Base-by-base conservation (phyloP, 2,888 invertebrate species). In the Cerastoderma edule region DNA sequence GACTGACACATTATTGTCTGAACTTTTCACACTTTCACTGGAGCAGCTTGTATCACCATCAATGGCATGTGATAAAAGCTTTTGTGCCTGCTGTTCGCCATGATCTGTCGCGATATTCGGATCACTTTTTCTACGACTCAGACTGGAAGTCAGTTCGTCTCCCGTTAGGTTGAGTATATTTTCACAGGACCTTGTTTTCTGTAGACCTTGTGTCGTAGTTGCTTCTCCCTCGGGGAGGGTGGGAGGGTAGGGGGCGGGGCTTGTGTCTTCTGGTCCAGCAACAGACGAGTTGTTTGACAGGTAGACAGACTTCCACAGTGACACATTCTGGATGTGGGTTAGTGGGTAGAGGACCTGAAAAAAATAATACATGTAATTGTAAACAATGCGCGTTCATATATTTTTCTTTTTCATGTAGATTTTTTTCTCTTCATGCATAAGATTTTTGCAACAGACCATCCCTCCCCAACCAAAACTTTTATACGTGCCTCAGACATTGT, bases 291-390 rank as follows among this genome's bases (percentile, higher is more conserved):
- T 89, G 73, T 89, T 91, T 5, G 96, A 96, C 87, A 96, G 94
- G 94, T 97, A 98, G 80, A 98, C 95, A 85, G 96, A 96, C 82
- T 95, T 94, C 98, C 98, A 98, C 86, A 98, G 94, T 72, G 94
- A 94, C 91, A 98, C 94, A 89, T 96, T 96, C 72, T 97, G 95
- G 69, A 97, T 95, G 91, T 96, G 96, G 93, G 95, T 96, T 85
- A 96, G 96, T 67, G 97, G 97, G 95, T 96, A 96, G 86, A 98
- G 94, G 87, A 97, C 96, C 96, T 97, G 92, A 35, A 88, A 82
- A 83, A 60, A 60, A 22, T 16, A 32, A 24, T 6, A 60, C 30
- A 60, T 13, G 16, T 13, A 16, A 44, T 13, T 44, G 16, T 44
- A 44, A 44, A 44, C 44, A 44, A 44, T 16, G n/a, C n/a, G n/a